Evolutionary conservation across 2,797 vertebrate genomes (phyloP).

Genomic region (Pangasius mekongensis): DNA sequence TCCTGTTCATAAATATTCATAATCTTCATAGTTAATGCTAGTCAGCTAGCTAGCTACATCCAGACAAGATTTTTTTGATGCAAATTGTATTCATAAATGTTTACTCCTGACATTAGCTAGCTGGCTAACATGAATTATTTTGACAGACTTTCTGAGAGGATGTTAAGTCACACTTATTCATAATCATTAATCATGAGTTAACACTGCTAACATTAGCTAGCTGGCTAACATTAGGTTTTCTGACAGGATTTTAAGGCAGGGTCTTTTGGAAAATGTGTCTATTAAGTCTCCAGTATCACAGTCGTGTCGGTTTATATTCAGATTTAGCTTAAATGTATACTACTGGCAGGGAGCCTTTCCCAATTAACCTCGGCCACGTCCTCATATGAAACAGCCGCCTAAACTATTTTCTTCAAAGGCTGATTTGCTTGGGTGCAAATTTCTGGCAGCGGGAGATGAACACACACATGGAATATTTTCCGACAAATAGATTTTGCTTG

Average conservation of each 20-base stretch:
- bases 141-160: not conserved
- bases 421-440: slow-evolving; percentile 3
- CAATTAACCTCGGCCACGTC: slow-evolving; percentile 10
- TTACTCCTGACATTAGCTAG: not conserved
- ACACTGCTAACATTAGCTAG: not conserved
- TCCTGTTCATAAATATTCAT: not conserved
- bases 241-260: not conserved
- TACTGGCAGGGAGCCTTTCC: not conserved
- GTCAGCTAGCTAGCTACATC: not conserved
- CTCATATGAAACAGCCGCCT: not conserved
- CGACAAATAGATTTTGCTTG: slow-evolving; percentile 11
- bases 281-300: not conserved
- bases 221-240: not conserved
- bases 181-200: not conserved
- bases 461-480: slow-evolving; percentile 3
- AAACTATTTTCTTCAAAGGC: slow-evolving; percentile 20
- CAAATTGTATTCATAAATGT: not conserved
- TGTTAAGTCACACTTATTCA: not conserved
- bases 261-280: not conserved
- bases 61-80: not conserved
- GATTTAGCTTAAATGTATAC: not conserved
- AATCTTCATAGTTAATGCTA: not conserved
- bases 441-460: not conserved
- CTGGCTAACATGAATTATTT: not conserved
- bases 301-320: not conserved